Conservation (phyloP, 2,888 invertebrate species). For the Hirudinaria manillensis region DNA sequence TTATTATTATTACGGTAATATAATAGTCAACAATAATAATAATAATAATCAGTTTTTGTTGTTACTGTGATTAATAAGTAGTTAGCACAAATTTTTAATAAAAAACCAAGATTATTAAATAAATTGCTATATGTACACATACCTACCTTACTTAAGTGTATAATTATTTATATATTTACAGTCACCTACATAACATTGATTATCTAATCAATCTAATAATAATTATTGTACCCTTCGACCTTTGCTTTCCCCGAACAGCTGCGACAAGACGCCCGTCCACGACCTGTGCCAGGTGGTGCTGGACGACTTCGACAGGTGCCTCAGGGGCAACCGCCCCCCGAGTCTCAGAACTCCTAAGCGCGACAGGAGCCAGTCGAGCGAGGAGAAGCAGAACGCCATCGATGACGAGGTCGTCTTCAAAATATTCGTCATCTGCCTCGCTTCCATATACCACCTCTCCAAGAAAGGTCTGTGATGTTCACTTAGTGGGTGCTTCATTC, state of each 20-base stretch:
- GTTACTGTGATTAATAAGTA: too few relatives aligned
- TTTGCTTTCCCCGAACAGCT: slow-evolving; percentile 38
- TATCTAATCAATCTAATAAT: neutral
- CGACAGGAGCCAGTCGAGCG: neutral
- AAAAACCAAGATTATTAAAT: too few relatives aligned
- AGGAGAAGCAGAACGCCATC: slow-evolving; percentile 37
- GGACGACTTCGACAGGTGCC: slow-evolving; percentile 62
- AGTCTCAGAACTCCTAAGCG: neutral
- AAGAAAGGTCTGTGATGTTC: neutral
- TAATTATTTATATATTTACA: too few relatives aligned
- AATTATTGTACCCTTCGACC: neutral
- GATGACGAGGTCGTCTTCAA: slow-evolving; percentile 70
- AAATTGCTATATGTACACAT: too few relatives aligned
- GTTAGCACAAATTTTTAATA: too few relatives aligned
- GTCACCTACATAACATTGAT: too few relatives aligned
- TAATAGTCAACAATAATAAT: too few relatives aligned
- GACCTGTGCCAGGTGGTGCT: slow-evolving; percentile 56
- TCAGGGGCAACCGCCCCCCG: neutral
- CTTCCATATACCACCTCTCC: slow-evolving; percentile 69
- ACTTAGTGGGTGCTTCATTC: neutral
- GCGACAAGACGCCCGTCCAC: slow-evolving; percentile 46
- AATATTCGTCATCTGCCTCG: slow-evolving; percentile 72
- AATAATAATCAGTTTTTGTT: too few relatives aligned
- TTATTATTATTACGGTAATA: too few relatives aligned
- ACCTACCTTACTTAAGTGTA: too few relatives aligned